Conservation (phyloP, 37 sponge, comb jelly and placozoan species). For the Aplysina aerophoba region DNA sequence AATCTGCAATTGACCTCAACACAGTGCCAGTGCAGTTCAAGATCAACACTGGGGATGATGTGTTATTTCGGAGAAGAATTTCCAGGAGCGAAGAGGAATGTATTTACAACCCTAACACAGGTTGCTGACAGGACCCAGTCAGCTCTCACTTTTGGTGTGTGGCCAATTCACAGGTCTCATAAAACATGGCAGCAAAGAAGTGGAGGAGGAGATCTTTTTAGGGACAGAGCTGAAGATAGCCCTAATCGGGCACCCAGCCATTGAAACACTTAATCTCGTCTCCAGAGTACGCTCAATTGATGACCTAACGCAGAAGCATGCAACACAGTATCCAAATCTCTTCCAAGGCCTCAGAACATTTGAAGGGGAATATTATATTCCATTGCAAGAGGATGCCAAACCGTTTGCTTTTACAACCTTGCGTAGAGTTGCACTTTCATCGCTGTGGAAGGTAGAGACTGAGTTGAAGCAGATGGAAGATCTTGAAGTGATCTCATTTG, state of each 20-base stretch:
- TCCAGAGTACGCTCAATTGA: not conserved
- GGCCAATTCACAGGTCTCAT: not conserved
- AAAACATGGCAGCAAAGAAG: not conserved
- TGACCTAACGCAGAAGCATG: not conserved
- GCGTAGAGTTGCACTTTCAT: no score
- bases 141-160: not conserved
- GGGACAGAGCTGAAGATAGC: not conserved
- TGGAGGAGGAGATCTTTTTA: not conserved
- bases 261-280: not conserved
- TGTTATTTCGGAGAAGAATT: not conserved
- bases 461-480: no score
- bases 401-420: no score
- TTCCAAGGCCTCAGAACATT: no score
- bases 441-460: no score
- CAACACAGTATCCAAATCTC: not conserved
- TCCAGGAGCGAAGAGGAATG: not conserved
- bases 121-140: not conserved
- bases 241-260: slow-evolving; percentile 3
- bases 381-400: no score
- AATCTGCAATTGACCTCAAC: not conserved
- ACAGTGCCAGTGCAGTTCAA: not conserved
- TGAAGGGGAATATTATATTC: no score
- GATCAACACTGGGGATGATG: not conserved
- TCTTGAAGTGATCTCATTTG: no score
- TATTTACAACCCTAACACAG: not conserved